Evolutionary conservation across 2,797 vertebrate genomes (phyloP).

Genomic region (Furcifer pardalis): DNA sequence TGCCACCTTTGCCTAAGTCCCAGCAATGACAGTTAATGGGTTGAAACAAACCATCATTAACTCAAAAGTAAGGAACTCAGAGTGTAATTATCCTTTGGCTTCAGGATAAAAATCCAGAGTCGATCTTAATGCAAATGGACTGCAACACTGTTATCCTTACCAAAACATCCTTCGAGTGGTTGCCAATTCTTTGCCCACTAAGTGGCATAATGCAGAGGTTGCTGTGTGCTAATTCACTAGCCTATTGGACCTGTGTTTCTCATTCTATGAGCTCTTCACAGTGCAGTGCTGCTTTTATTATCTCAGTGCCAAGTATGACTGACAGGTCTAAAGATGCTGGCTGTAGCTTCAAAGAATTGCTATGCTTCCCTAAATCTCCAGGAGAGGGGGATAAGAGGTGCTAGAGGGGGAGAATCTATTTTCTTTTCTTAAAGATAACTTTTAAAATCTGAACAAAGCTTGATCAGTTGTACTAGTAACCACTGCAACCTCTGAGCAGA

Average conservation of each 20-base stretch:
- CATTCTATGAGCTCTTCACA: neutral
- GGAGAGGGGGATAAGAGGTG: neutral
- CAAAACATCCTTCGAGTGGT: neutral
- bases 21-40: conserved; percentile 38
- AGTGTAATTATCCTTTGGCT: neutral
- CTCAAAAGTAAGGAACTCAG: conserved; percentile 13
- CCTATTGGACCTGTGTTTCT: neutral
- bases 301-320: too few relatives aligned
- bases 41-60: conserved; percentile 3
- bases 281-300: neutral
- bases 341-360: too few relatives aligned
- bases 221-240: neutral
- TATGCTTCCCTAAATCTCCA: neutral
- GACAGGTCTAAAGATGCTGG: too few relatives aligned
- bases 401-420: neutral
- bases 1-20: neutral
- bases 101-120: neutral
- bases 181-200: neutral
- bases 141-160: neutral
- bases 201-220: neutral
- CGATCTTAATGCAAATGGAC: neutral
- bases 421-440: neutral
- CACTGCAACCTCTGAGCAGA: too few relatives aligned
- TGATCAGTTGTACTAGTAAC: too few relatives aligned
- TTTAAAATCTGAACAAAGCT: too few relatives aligned